Percentiles rank a stretch among this genome's conserved stretches.
Evolutionary conservation across 92 coral and sea anemone species (phyloP).

Genomic region (Zoanthus solanderi): DNA sequence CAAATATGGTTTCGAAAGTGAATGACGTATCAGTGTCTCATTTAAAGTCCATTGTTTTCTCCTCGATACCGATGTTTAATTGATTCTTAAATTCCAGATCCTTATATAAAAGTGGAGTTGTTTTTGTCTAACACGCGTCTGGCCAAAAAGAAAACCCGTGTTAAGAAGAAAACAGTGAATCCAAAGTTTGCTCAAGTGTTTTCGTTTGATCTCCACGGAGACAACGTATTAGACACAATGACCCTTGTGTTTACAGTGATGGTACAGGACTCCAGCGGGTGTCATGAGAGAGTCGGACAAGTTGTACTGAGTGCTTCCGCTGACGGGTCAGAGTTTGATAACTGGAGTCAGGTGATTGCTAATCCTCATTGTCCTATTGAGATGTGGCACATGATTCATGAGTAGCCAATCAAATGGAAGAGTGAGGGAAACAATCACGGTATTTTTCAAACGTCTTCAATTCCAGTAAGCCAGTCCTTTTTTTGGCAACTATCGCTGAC

Average conservation of each 20-base stretch:
- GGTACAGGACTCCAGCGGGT: conserved; percentile 96
- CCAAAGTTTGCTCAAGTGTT: conserved; percentile 96
- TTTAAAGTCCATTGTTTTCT: not conserved
- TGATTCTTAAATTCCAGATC: conserved; percentile 63
- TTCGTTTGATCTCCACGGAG: conserved; percentile 93
- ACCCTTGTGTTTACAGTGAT: conserved; percentile 87
- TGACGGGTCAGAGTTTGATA: conserved; percentile 95
- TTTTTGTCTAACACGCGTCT: conserved; percentile 86
- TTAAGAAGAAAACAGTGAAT: conserved; percentile 94
- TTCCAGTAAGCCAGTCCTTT: not conserved
- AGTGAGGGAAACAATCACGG: not conserved
- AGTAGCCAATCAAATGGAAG: conserved; percentile 46
- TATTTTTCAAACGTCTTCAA: not conserved
- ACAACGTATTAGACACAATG: conserved; percentile 86
- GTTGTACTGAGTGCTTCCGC: conserved; percentile 95
- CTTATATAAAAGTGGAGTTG: conserved; percentile 95
- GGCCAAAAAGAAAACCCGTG: conserved; percentile 97
- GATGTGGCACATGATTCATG: conserved; percentile 99
- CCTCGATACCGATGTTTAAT: not conserved
- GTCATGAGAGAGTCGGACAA: conserved; percentile 98
- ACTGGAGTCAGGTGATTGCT: conserved; percentile 98
- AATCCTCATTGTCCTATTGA: conserved; percentile 99
- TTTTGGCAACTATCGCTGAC: not conserved
- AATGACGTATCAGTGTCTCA: too few relatives aligned
- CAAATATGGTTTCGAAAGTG: too few relatives aligned